These are phyloP conservation scores for Cotesia chilonis DNA, from an alignment of 1,140 invertebrate genomes.

Conservation along the genomic window DNA sequence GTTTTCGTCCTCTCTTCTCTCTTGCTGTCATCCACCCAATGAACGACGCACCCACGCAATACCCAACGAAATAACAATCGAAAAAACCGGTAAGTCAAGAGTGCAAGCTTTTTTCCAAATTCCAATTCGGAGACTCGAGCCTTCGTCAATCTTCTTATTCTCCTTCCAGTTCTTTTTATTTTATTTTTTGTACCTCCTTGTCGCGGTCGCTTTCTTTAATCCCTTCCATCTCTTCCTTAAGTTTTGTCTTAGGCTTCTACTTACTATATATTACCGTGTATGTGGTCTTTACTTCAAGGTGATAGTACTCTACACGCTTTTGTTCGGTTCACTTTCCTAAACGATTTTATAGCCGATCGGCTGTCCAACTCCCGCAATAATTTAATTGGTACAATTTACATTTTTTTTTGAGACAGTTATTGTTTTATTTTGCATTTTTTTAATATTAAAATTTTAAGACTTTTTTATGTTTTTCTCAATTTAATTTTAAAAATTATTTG, in stretches of 20 bases:
- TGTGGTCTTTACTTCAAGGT: no score
- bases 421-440: no score
- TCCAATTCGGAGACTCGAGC: conserved; percentile 28
- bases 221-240: conserved; percentile 4
- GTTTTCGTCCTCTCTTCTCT: no score
- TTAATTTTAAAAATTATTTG: no score
- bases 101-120: conserved; percentile 41
- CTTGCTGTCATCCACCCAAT: not conserved
- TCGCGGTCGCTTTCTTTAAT: conserved; percentile 24
- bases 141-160: not conserved
- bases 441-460: no score
- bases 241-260: conserved; percentile 1
- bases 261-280: not conserved
- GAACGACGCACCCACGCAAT: conserved; percentile 42
- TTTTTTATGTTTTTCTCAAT: no score
- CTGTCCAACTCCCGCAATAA: no score
- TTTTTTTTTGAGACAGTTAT: no score
- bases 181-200: conserved; percentile 30
- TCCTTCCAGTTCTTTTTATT: conserved; percentile 10
- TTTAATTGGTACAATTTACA: no score
- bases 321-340: no score
- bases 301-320: no score
- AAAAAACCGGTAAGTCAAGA: conserved; percentile 50
- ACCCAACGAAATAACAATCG: conserved; percentile 50
- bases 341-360: no score